These are phyloP conservation scores for Agriopis leucophaearia DNA, from an alignment of 2,888 invertebrate species.

Conservation along the genomic window DNA sequence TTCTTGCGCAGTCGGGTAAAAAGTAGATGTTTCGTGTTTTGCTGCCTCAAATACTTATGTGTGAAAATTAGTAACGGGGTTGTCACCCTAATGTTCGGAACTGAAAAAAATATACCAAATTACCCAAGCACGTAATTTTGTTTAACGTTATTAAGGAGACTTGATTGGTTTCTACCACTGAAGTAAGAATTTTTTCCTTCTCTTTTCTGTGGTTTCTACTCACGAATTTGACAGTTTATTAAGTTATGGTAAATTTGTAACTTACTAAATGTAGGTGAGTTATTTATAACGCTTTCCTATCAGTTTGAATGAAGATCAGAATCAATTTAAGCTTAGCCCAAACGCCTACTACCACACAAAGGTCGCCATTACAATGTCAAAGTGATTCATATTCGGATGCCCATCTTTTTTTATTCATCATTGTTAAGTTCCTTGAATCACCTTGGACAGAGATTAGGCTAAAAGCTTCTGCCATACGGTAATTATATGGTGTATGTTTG, in stretches of 20 bases:
- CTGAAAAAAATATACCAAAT: not conserved
- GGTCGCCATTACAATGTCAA: conserved; percentile 62
- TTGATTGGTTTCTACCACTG: no score
- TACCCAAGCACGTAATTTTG: no score
- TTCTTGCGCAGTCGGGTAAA: no score
- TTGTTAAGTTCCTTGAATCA: conserved; percentile 39
- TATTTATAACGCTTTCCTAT: not conserved
- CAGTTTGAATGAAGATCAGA: conserved; percentile 28
- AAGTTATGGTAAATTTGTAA: not conserved
- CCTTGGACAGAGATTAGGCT: conserved; percentile 38
- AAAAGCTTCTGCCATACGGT: conserved; percentile 28
- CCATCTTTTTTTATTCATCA: conserved; percentile 45
- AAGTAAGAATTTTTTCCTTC: no score
- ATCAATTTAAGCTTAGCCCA: conserved; percentile 51
- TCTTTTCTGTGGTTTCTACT: no score
- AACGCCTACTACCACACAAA: conserved; percentile 59
- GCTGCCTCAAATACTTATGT: no score
- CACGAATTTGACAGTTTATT: no score
- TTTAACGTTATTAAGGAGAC: no score
- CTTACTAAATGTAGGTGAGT: not conserved
- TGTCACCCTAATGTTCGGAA: no score
- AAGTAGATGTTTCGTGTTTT: no score
- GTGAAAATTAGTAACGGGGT: no score
- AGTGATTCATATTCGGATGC: conserved; percentile 54
- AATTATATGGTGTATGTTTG: conserved; percentile 7